A percentile compares a stretch with the other conserved stretches of the same genome.
phyloP scores from a whole-genome alignment of 2,888 invertebrate genomes.

The Drosophila mercatorum region DNA sequence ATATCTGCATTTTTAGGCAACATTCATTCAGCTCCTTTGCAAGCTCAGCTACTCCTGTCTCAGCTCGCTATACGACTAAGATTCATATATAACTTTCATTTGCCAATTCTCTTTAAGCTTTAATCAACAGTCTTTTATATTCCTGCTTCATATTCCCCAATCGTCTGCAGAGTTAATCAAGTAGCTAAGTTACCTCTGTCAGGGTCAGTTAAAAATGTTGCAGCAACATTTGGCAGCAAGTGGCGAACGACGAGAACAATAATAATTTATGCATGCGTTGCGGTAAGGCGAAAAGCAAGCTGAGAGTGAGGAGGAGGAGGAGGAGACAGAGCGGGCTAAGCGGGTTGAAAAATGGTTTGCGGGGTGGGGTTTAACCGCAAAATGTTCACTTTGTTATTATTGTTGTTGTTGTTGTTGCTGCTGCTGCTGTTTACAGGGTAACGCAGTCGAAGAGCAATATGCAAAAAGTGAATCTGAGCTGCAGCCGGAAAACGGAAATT shows the following conservation, averaged over 20 bases:
- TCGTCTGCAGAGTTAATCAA: background rate
- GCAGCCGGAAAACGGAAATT: conserved; percentile 78
- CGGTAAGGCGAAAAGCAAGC: conserved; percentile 54
- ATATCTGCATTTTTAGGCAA: too few species aligned
- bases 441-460: conserved; percentile 47
- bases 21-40: too few species aligned
- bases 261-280: conserved; percentile 79
- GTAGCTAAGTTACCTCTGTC: conserved; percentile 22
- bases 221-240: conserved; percentile 75
- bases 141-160: background rate
- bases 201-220: conserved; percentile 31
- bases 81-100: too few species aligned
- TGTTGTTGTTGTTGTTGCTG: too few species aligned
- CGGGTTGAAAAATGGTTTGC: conserved; percentile 43
- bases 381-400: conserved; percentile 59
- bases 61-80: too few species aligned
- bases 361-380: conserved; percentile 64
- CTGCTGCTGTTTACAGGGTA: conserved; percentile 49
- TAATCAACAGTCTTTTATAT: background rate
- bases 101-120: background rate
- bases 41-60: too few species aligned
- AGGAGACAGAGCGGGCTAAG: background rate
- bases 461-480: conserved; percentile 77
- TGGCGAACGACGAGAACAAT: conserved; percentile 69
- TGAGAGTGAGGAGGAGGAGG: too few species aligned